phyloP scores from a whole-genome alignment of 2,888 invertebrate genomes.

The Trissolcus japonicus region DNA sequence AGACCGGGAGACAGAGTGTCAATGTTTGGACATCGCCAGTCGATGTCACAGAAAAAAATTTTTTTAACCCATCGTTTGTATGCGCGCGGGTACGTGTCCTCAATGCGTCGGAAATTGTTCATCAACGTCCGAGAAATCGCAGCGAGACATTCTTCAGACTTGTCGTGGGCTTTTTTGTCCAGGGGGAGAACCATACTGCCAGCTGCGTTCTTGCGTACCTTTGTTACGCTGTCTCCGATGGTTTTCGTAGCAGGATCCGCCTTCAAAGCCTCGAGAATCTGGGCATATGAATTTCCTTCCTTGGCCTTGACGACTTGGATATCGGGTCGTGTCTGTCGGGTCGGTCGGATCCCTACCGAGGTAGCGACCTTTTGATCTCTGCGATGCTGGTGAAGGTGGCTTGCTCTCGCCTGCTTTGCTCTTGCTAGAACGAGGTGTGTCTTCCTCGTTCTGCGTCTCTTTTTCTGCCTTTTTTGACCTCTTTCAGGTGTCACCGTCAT shows the following conservation, averaged over 20 bases:
- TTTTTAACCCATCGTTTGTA: no score
- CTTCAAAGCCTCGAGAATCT: conserved; percentile 14
- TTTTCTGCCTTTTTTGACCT: not conserved
- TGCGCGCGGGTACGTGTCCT: no score
- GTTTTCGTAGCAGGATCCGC: not conserved
- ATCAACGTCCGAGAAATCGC: no score
- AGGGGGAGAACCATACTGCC: not conserved
- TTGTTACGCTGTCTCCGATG: not conserved
- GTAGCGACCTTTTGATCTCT: not conserved
- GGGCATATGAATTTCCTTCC: conserved; percentile 9
- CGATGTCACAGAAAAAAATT: no score
- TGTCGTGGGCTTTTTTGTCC: conserved; percentile 3
- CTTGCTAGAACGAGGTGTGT: not conserved
- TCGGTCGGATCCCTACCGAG: no score
- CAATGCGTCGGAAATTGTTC: no score
- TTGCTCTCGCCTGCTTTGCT: not conserved
- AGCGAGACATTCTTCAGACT: not conserved
- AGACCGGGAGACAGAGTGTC: no score
- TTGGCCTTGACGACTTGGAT: conserved; percentile 9
- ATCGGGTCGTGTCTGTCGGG: conserved; percentile 9
- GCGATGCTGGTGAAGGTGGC: not conserved
- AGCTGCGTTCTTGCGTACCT: not conserved
- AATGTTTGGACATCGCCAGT: no score
- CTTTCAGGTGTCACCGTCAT: not conserved
- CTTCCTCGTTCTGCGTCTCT: not conserved